These are phyloP conservation scores for Halichoeres trimaculatus DNA, from an alignment of 2,113 vertebrate species.

Conservation along the genomic window DNA sequence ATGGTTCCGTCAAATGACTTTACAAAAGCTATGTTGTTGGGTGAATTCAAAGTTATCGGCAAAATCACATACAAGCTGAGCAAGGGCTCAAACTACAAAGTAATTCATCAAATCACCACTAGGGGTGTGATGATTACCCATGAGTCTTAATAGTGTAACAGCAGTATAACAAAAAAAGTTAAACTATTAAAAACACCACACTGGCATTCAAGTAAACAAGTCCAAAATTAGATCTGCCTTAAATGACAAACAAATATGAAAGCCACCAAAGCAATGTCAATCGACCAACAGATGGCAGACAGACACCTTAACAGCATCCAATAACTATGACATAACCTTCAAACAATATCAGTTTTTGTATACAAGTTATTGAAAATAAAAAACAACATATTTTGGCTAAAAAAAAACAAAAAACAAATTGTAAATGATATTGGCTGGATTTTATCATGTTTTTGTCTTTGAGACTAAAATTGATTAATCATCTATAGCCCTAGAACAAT, in stretches of 20 bases:
- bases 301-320: conserved; percentile 10
- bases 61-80: not conserved
- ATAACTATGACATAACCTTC: conserved; percentile 5
- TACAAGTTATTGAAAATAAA: not conserved
- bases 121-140: conserved; percentile 34
- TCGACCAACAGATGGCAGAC: conserved; percentile 11
- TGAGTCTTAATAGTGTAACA: not conserved
- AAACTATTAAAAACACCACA: conserved; percentile 13
- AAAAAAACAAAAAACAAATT: not conserved
- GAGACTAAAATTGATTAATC: not conserved
- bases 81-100: not conserved
- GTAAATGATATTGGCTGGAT: not conserved
- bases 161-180: not conserved
- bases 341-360: conserved; percentile 14
- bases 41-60: not conserved
- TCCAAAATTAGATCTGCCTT: not conserved
- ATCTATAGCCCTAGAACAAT: not conserved
- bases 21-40: not conserved
- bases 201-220: conserved; percentile 12
- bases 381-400: not conserved
- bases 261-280: conserved; percentile 23
- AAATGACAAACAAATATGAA: not conserved
- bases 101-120: conserved; percentile 55
- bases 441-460: not conserved
- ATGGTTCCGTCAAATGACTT: not conserved